Conservation (phyloP, 2,113 vertebrate genomes). For the Sphyrna mokarran region DNA sequence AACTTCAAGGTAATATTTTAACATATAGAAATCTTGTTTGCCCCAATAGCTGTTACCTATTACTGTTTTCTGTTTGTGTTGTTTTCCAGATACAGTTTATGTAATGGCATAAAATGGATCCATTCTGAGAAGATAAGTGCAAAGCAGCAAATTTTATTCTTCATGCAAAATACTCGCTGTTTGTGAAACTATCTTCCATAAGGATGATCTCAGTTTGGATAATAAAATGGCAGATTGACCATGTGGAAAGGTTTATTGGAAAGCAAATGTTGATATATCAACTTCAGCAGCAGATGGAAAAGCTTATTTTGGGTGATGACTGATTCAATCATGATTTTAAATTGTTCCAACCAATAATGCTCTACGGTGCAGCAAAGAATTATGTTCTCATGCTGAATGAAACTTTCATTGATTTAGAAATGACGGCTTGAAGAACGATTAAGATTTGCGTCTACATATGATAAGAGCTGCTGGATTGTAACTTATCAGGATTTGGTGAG, state of each 20-base stretch:
- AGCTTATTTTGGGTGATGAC: conserved; percentile 19
- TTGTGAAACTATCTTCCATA: conserved; percentile 59
- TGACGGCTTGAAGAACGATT: conserved; percentile 19
- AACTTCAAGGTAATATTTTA: background rate
- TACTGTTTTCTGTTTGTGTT: conserved; percentile 31
- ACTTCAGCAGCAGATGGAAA: conserved; percentile 20
- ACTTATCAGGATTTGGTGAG: conserved; percentile 34
- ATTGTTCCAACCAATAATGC: conserved; percentile 27
- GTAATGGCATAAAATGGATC: conserved; percentile 71
- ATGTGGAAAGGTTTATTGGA: background rate
- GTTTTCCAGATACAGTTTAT: conserved; percentile 87
- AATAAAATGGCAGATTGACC: conserved; percentile 20
- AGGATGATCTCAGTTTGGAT: conserved; percentile 45
- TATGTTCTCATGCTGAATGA: conserved; percentile 24
- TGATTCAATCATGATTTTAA: conserved; percentile 27
- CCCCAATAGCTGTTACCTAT: background rate
- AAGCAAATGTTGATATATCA: conserved; percentile 17
- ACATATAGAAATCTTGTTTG: background rate
- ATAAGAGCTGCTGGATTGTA: conserved; percentile 33
- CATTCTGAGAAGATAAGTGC: conserved; percentile 57
- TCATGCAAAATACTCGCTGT: conserved; percentile 67
- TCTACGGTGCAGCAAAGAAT: background rate
- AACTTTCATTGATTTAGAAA: conserved; percentile 30
- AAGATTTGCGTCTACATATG: background rate
- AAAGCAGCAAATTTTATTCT: conserved; percentile 64